Percentiles rank a stretch among this genome's conserved stretches.
Evolutionary conservation across 53 echinoderm and acorn worm species (phyloP).

Genomic region (Glandiceps talaboti): DNA sequence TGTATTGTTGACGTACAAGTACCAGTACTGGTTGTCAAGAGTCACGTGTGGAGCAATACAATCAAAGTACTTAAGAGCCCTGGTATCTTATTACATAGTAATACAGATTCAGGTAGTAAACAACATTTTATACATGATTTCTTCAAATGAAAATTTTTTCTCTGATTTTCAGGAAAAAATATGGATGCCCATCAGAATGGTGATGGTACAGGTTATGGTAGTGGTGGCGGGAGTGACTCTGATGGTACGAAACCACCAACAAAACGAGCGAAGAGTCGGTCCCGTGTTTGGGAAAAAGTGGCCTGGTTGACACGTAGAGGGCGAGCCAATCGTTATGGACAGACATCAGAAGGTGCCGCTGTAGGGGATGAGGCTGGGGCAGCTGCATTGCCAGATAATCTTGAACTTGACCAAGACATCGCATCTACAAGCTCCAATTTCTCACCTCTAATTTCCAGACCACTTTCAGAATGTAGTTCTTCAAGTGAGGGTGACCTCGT

Average conservation of each 20-base stretch:
- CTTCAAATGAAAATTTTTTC: too few relatives aligned
- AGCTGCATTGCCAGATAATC: conserved; percentile 53
- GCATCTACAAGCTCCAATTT: conserved; percentile 70
- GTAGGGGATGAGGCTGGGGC: conserved; percentile 53
- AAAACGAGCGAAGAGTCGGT: conserved; percentile 67
- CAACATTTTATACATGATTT: too few relatives aligned
- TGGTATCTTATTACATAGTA: too few relatives aligned
- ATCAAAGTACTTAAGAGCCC: too few relatives aligned
- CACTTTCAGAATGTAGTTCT: conserved; percentile 86
- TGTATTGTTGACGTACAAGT: too few relatives aligned
- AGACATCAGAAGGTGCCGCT: conserved; percentile 33
- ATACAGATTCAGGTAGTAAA: too few relatives aligned
- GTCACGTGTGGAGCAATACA: too few relatives aligned
- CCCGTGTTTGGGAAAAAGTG: conserved; percentile 89
- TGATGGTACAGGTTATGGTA: not conserved
- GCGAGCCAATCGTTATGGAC: conserved; percentile 32
- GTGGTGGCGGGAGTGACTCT: conserved; percentile 57
- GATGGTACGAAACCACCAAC: conserved; percentile 54
- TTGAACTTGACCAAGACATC: conserved; percentile 62
- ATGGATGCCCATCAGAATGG: not conserved
- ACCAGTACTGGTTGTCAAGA: too few relatives aligned
- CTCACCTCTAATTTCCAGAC: conserved; percentile 50
- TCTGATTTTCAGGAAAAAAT: too few relatives aligned
- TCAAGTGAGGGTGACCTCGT: conserved; percentile 52
- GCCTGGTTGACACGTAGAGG: conserved; percentile 62